A percentile compares a stretch with the other conserved stretches of the same genome.
These are phyloP conservation scores for Caenorhabditis inopinata DNA, from an alignment of 1,140 invertebrate species.

Conservation along the genomic window DNA sequence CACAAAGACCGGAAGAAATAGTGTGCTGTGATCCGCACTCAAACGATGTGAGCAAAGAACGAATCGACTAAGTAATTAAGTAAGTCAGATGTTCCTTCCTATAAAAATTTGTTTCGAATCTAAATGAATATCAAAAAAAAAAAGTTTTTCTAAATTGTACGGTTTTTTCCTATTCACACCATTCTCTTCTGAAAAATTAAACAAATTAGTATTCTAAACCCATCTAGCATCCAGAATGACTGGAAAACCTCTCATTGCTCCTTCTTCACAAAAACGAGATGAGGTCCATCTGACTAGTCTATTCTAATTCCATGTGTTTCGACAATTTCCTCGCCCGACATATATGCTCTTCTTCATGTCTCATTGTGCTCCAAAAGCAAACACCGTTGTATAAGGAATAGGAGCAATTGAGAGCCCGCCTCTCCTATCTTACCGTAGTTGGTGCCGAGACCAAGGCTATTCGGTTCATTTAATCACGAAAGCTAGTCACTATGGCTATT, in stretches of 20 bases:
- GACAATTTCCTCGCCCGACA: not conserved
- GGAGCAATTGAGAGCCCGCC: constrained; percentile 21
- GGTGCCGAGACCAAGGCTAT: not conserved
- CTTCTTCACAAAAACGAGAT: not conserved
- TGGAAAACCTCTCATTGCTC: not conserved
- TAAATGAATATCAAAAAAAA: too few species aligned
- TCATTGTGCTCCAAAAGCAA: constrained; percentile 17
- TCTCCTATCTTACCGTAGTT: constrained; percentile 25
- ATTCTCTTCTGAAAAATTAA: too few species aligned
- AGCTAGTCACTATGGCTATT: not conserved
- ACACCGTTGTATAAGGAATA: constrained; percentile 21
- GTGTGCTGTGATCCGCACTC: too few species aligned
- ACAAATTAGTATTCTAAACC: constrained; percentile 5
- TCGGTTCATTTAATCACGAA: not conserved
- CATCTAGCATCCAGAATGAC: not conserved
- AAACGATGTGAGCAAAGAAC: too few species aligned
- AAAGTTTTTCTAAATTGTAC: too few species aligned
- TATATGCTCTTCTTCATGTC: constrained; percentile 4
- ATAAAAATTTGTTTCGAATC: too few species aligned
- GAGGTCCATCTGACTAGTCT: constrained; percentile 8
- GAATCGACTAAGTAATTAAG: too few species aligned
- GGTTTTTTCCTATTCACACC: too few species aligned
- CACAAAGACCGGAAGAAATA: too few species aligned
- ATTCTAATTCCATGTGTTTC: constrained; percentile 28
- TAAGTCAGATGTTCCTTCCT: too few species aligned